Evolutionary conservation across 2,113 vertebrate genomes (phyloP).

Genomic region (Trematocara macrostoma): DNA sequence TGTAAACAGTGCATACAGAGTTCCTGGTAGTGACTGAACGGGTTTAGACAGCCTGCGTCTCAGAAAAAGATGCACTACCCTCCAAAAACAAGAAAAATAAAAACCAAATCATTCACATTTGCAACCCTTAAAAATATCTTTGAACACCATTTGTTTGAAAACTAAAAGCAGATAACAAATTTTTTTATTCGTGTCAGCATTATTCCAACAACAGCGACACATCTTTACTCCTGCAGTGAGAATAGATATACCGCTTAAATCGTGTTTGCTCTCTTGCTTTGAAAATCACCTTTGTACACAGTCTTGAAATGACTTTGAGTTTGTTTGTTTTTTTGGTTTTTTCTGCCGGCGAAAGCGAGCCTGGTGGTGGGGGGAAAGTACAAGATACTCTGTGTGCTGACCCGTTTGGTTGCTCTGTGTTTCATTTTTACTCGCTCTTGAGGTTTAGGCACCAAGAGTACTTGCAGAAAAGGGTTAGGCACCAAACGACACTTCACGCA

Average conservation of each 20-base stretch:
- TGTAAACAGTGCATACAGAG: not conserved
- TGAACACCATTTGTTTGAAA: not conserved
- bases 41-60: not conserved
- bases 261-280: not conserved
- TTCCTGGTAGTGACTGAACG: not conserved
- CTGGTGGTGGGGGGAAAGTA: not conserved
- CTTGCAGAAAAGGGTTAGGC: not conserved
- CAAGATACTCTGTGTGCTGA: not conserved
- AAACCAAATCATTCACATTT: not conserved
- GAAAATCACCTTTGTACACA: not conserved
- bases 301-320: not conserved
- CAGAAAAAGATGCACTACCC: not conserved
- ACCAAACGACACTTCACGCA: not conserved
- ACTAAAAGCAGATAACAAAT: not conserved
- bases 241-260: not conserved
- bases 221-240: not conserved
- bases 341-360: not conserved
- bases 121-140: not conserved
- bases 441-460: not conserved
- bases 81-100: not conserved
- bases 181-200: not conserved
- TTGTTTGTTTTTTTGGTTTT: rapidly evolving
- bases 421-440: not conserved
- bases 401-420: not conserved
- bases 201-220: not conserved